A percentile compares a stretch with the other conserved stretches of the same genome.
Evolutionary conservation across 2,113 vertebrate species (phyloP).

Genomic region (Tiliqua scincoides): DNA sequence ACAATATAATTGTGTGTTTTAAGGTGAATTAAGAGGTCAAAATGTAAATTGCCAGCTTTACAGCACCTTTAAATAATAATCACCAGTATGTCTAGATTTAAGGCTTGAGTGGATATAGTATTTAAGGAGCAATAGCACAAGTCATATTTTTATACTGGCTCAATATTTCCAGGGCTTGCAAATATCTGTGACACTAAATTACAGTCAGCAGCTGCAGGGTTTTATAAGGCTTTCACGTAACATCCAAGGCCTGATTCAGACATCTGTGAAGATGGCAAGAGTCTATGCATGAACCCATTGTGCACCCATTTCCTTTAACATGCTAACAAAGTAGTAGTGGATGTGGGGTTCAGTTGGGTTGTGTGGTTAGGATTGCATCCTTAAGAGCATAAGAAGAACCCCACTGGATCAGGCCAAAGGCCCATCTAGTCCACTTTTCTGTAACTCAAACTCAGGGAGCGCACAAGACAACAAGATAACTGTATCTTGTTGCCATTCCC

Average conservation of each 20-base stretch:
- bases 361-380: too few species aligned
- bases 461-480: too few species aligned
- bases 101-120: conserved; percentile 2
- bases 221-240: conserved; percentile 34
- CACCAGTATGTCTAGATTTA: conserved; percentile 22
- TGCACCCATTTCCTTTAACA: background rate
- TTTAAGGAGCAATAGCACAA: conserved; percentile 34
- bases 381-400: too few species aligned
- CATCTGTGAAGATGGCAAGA: background rate
- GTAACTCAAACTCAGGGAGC: too few species aligned
- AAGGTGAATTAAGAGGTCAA: conserved; percentile 31
- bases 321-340: background rate
- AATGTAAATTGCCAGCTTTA: conserved; percentile 53
- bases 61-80: conserved; percentile 33
- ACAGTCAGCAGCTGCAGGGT: conserved; percentile 32
- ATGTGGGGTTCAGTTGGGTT: background rate
- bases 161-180: conserved; percentile 41
- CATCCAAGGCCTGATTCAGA: background rate
- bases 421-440: too few species aligned
- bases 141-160: conserved; percentile 33
- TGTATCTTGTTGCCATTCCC: too few species aligned
- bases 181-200: conserved; percentile 23
- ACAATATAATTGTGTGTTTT: conserved; percentile 56
- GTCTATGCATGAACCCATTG: background rate
- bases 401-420: too few species aligned